A percentile compares a stretch with the other conserved stretches of the same genome.
phyloP scores from a whole-genome alignment of 1,140 invertebrate genomes.

The Acromyrmex echinatior region DNA sequence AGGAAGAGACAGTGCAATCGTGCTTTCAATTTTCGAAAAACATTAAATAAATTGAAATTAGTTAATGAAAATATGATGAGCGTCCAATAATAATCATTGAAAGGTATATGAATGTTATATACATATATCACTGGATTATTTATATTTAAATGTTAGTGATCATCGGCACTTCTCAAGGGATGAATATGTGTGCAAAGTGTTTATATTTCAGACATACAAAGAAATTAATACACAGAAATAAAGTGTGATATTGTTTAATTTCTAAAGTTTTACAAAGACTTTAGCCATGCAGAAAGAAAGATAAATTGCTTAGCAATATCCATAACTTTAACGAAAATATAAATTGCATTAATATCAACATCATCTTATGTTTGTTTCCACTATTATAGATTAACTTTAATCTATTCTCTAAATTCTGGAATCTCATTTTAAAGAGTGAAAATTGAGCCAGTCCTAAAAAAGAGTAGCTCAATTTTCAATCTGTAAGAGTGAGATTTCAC shows the following conservation, averaged over 20 bases:
- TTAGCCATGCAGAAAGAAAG: background rate
- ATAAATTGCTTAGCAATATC: background rate
- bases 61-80: slow-evolving; percentile 1
- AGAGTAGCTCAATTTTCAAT: too few relatives aligned
- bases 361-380: too few relatives aligned
- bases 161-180: slow-evolving; percentile 30
- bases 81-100: slow-evolving; percentile 3
- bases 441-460: too few relatives aligned
- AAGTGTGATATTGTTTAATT: background rate
- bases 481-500: too few relatives aligned
- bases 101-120: background rate
- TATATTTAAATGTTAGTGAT: background rate
- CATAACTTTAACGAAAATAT: background rate
- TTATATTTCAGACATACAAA: background rate
- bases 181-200: background rate
- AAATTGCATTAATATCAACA: background rate
- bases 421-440: too few relatives aligned
- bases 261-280: slow-evolving; percentile 16
- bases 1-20: slow-evolving; percentile 5
- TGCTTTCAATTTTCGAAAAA: slow-evolving; percentile 38
- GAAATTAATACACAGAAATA: background rate
- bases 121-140: background rate
- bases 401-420: too few relatives aligned
- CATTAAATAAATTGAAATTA: background rate
- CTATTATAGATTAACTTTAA: too few relatives aligned